These are phyloP conservation scores for Amphilophus citrinellus DNA, from an alignment of 2,113 vertebrate genomes.

Conservation along the genomic window DNA sequence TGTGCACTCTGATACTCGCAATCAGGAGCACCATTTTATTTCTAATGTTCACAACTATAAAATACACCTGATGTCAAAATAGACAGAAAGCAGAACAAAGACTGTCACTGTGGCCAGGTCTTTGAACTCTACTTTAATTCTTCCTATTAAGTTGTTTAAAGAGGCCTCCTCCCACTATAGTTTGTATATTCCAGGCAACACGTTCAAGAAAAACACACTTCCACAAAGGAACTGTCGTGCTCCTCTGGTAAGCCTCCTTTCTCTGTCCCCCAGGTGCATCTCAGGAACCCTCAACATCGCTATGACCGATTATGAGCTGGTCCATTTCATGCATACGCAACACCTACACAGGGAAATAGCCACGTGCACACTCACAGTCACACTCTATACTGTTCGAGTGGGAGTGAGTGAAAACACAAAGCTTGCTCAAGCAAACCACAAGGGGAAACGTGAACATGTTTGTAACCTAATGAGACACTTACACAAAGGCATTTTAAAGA, in stretches of 20 bases:
- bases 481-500: not conserved
- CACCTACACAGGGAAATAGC: not conserved
- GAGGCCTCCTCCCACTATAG: not conserved
- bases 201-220: not conserved
- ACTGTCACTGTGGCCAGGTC: not conserved
- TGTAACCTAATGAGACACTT: not conserved
- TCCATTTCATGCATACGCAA: not conserved
- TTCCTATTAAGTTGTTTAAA: not conserved
- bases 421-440: not conserved
- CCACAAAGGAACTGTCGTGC: not conserved
- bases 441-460: not conserved
- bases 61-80: not conserved
- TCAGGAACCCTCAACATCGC: not conserved
- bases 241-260: not conserved
- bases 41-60: not conserved
- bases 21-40: not conserved
- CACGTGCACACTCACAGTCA: rapidly evolving
- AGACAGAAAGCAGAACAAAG: too few species aligned
- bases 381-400: not conserved
- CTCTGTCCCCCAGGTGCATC: not conserved
- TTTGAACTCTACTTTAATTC: not conserved
- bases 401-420: not conserved
- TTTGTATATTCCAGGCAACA: not conserved
- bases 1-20: not conserved
- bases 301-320: too few species aligned